Base-by-base conservation (phyloP, 2,888 invertebrate species). In the Patella ulyssiponensis region DNA sequence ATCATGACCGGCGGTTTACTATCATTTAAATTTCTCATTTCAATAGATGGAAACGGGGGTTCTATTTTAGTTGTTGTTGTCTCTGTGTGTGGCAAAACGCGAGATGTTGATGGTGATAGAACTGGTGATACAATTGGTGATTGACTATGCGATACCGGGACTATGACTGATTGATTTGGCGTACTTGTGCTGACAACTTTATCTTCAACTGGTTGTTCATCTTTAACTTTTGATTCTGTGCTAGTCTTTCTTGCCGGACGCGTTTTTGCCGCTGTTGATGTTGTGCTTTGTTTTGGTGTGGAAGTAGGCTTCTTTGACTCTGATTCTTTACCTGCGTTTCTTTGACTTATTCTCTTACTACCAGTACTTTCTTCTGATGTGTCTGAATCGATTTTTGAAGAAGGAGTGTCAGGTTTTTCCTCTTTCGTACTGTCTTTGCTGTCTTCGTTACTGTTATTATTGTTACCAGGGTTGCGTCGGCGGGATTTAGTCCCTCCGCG, bases 1-100 rank as follows among this genome's bases (percentile, higher is more conserved):
- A 82, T 82, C 53, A 82, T 82, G n/a, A 79, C 79, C 23, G 83
- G 83, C 4, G 84, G 71, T 69, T 76, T 77, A 69, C 72, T 75
- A 27, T 70, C 70, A 15, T 71, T 73, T 33, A 74, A 76, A 33
- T 74, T 77, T 27, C 71, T 71, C n/a, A 64, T 64, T 64, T 23
- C 7, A 44, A 44, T 44, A 44, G 44, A 44, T 44, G 44, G 44
- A 44, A 44, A 44, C 4, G 64, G 64, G 14, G 20, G 64, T 64
- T 12, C 20, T 23, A 64, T 23, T 23, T 64, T n/a, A 20, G n/a
- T 64, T 14, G 23, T 64, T 64, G 64, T 20, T 64, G 64, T 20
- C 14, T 20, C 64, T 64, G 64, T 23, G 11, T 20, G 23, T 20
- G 23, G 64, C 20, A 64, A 23, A 20, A 64, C 64, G 11, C 9